phyloP scores from a whole-genome alignment of 1,140 invertebrate genomes.

The Rhopalosiphum padi region DNA sequence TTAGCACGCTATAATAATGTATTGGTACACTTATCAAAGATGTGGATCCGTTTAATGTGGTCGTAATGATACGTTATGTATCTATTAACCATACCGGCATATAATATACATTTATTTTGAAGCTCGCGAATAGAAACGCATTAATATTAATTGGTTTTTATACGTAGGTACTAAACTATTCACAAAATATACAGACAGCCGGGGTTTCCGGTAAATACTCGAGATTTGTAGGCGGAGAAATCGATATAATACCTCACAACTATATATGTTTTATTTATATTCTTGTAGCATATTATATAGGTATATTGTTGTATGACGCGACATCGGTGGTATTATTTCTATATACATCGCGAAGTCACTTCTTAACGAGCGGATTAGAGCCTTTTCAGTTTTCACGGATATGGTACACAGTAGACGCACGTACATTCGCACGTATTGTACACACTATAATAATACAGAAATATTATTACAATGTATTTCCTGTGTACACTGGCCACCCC shows the following conservation, averaged over 20 bases:
- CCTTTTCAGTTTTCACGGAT: background rate
- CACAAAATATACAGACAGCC: background rate
- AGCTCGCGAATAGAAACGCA: background rate
- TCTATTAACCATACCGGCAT: no score
- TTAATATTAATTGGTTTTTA: conserved; percentile 8
- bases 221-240: background rate
- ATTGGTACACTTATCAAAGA: background rate
- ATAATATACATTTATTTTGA: background rate
- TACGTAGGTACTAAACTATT: background rate
- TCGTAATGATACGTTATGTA: background rate
- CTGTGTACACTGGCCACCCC: background rate
- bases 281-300: background rate
- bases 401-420: background rate
- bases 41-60: background rate
- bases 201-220: background rate
- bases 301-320: background rate
- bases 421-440: background rate
- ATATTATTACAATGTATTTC: background rate
- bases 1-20: background rate
- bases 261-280: background rate
- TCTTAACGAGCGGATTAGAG: background rate
- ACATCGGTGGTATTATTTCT: background rate
- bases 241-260: background rate
- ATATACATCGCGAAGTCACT: background rate
- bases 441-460: background rate